Evolutionary conservation across 1,140 invertebrate genomes (phyloP).

Genomic region (Drosophila guanche): DNA sequence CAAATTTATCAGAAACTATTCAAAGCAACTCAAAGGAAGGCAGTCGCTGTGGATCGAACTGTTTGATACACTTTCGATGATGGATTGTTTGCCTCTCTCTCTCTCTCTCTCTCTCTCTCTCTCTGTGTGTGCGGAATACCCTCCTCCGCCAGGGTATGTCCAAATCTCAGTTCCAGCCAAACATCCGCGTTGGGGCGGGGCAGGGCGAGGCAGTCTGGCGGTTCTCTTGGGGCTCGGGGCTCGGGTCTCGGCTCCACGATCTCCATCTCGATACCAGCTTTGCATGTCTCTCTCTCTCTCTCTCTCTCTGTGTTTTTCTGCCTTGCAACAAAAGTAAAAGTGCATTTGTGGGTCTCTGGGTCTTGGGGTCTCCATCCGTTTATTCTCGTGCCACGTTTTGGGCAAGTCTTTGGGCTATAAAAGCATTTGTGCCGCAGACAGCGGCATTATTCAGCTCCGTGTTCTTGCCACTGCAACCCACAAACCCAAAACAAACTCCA

Average conservation of each 20-base stretch:
- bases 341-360: conserved; percentile 41
- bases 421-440: conserved; percentile 61
- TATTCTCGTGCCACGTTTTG: conserved; percentile 49
- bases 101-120: no score
- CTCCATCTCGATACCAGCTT: conserved; percentile 38
- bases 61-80: no score
- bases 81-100: no score
- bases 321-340: conserved; percentile 70
- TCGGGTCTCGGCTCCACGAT: conserved; percentile 23
- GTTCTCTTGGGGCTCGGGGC: conserved; percentile 12
- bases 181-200: conserved; percentile 64
- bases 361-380: conserved; percentile 14
- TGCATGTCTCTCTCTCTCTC: conserved; percentile 61
- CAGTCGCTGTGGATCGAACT: background rate
- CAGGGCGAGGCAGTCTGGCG: conserved; percentile 25
- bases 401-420: conserved; percentile 64
- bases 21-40: conserved; percentile 24
- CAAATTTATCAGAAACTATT: conserved; percentile 48
- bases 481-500: conserved; percentile 20
- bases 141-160: conserved; percentile 7
- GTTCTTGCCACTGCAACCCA: conserved; percentile 56
- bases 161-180: conserved; percentile 24
- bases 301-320: conserved; percentile 15
- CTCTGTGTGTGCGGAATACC: background rate
- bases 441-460: conserved; percentile 70